Base-by-base conservation (phyloP, 2,888 invertebrate genomes). In the Terebella lapidaria region DNA sequence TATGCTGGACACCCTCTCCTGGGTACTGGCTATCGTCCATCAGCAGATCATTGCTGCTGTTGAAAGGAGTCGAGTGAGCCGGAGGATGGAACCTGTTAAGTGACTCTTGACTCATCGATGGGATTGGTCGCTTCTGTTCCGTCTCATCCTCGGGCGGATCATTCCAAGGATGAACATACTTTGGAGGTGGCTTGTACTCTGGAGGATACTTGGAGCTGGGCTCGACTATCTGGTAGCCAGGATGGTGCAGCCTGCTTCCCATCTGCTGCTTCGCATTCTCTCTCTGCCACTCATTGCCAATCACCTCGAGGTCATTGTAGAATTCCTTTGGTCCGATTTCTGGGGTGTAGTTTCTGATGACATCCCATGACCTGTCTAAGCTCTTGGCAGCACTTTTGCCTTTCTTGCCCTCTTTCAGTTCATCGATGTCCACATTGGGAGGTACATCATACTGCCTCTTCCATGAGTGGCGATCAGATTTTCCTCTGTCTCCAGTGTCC, bases 201-300 rank as follows among this genome's bases (percentile, higher is more conserved):
- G 58, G 58, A 5, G 30, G 58, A 5, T 5, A 24, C 15, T 5
- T 15, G 49, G 49, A 49, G 24, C 18, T 52, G 35, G 10, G 15
- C 4, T 4, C 26, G n/a, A 22, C 22, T 5, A 15, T 24, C 22
- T 22, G n/a, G n/a, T 15, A 35, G 10, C 10, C 10, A 10, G 42
- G 42, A 10, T 10, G 10, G n/a, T n/a, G 10, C n/a, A 15, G 42
- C n/a, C 42, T 35, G n/a, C 10, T 35, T n/a, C n/a, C n/a, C n/a
- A n/a, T n/a, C n/a, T 35, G 42, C 53, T 22, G 3, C 30, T 35
- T 30, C 5, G 56, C 26, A 49, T 56, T 59, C 22, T 58, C 59
- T 35, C 47, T 55, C 29, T 61, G 29, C 63, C 61, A 63, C 52
- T 59, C 61, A n/a, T 52, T 22, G n/a, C 53, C 61, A 1, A 63